These are phyloP conservation scores for Rhagophthalmus giganteus DNA, from an alignment of 2,888 invertebrate species.

Conservation along the genomic window DNA sequence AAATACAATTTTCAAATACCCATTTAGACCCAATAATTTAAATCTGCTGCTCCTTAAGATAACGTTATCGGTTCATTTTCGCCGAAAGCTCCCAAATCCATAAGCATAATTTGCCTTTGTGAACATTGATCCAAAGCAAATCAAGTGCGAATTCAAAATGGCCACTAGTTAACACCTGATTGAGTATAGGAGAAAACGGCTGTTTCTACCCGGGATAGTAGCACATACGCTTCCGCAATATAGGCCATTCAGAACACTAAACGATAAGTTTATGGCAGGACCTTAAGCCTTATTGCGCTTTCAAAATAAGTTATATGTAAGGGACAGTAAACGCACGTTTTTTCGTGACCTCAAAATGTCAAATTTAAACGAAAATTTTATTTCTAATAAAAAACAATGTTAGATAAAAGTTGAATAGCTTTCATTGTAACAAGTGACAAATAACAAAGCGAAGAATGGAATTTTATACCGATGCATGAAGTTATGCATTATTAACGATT, in stretches of 20 bases:
- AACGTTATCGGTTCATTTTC: constrained; percentile 5
- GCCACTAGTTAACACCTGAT: constrained; percentile 13
- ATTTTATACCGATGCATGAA: too few relatives aligned
- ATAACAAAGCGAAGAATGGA: too few relatives aligned
- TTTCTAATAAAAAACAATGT: constrained; percentile 4
- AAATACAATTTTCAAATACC: constrained; percentile 13
- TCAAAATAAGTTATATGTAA: constrained; percentile 32
- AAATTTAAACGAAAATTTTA: constrained; percentile 1
- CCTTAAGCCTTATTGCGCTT: constrained; percentile 29
- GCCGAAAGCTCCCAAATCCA: constrained; percentile 3
- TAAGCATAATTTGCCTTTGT: constrained; percentile 4
- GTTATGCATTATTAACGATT: too few relatives aligned
- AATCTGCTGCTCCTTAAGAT: background rate
- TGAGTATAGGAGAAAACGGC: constrained; percentile 9
- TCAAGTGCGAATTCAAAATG: constrained; percentile 11
- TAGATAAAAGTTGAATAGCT: too few relatives aligned
- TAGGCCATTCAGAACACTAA: constrained; percentile 20
- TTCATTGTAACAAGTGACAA: too few relatives aligned
- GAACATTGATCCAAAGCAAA: background rate
- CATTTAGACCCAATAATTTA: constrained; percentile 7
- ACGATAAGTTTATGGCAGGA: constrained; percentile 30
- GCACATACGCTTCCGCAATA: constrained; percentile 17
- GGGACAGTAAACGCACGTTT: constrained; percentile 11
- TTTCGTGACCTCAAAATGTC: constrained; percentile 2
- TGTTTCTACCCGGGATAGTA: constrained; percentile 5